These are phyloP conservation scores for Cacoxenus indagator DNA, from an alignment of 2,888 invertebrate species.

Conservation along the genomic window DNA sequence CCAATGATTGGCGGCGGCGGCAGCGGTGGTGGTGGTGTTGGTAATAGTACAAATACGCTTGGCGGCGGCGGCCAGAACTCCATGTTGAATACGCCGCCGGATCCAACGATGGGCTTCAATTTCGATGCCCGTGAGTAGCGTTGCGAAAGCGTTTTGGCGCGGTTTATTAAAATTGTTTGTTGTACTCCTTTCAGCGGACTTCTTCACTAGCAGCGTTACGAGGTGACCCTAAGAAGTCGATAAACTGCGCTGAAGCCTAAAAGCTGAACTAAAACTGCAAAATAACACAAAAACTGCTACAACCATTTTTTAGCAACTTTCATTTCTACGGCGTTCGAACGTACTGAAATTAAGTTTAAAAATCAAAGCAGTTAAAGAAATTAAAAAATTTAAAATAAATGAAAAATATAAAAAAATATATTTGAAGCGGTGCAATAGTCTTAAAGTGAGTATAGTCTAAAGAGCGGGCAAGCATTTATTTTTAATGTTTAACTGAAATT, in stretches of 20 bases:
- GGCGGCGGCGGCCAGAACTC: constrained; percentile 49
- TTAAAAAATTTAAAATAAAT: constrained; percentile 20
- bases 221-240: constrained; percentile 77
- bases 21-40: constrained; percentile 51
- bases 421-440: constrained; percentile 24
- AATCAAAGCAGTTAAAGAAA: no score
- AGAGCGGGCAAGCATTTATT: constrained; percentile 24
- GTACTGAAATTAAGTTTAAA: no score
- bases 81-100: constrained; percentile 68
- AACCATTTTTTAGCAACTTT: constrained; percentile 17
- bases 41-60: constrained; percentile 66
- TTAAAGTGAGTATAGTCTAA: constrained; percentile 12
- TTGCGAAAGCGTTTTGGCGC: not conserved
- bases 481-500: constrained; percentile 2
- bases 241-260: constrained; percentile 27
- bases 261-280: constrained; percentile 28
- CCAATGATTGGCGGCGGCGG: constrained; percentile 57
- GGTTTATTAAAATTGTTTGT: not conserved
- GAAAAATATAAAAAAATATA: constrained; percentile 3
- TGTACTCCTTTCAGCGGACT: constrained; percentile 74
- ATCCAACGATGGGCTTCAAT: constrained; percentile 68
- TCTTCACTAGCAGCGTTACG: constrained; percentile 81
- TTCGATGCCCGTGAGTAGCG: constrained; percentile 70
- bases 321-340: not conserved
- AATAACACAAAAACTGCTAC: constrained; percentile 29